These are phyloP conservation scores for Microcebus ravelobensis DNA, from an alignment of 2,113 vertebrate species.

Conservation along the genomic window DNA sequence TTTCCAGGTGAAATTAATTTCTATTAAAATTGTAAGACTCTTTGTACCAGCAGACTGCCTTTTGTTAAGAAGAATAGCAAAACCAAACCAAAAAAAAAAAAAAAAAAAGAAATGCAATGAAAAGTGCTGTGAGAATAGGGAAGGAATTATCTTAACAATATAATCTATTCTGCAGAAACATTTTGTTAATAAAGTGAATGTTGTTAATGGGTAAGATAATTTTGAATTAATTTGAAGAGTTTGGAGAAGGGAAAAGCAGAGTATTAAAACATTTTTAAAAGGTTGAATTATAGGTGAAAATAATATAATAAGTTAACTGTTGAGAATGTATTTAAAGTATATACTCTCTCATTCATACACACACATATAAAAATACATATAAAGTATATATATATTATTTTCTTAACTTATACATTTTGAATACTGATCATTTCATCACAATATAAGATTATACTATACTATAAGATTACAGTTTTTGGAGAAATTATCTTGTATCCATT, in stretches of 20 bases:
- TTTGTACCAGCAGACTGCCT: background rate
- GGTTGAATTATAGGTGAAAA: background rate
- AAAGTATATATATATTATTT: background rate
- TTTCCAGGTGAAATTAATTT: constrained; percentile 65
- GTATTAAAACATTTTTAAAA: background rate
- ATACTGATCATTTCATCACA: background rate
- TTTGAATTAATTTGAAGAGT: constrained; percentile 29
- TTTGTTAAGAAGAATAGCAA: constrained; percentile 55
- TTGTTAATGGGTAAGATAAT: background rate
- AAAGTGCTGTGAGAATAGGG: background rate
- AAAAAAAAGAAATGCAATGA: background rate
- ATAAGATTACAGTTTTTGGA: background rate
- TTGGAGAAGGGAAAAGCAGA: background rate
- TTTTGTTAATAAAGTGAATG: background rate
- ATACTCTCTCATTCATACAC: background rate
- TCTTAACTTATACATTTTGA: background rate
- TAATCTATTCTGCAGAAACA: background rate
- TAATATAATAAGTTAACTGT: background rate
- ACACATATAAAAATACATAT: background rate
- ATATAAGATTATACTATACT: too few species aligned
- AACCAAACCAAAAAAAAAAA: constrained; percentile 17
- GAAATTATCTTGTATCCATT: background rate
- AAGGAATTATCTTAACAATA: background rate
- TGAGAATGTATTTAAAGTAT: background rate
- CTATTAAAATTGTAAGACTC: constrained; percentile 42